phyloP scores from a whole-genome alignment of 2,113 vertebrate species.

The Tamias sibiricus region DNA sequence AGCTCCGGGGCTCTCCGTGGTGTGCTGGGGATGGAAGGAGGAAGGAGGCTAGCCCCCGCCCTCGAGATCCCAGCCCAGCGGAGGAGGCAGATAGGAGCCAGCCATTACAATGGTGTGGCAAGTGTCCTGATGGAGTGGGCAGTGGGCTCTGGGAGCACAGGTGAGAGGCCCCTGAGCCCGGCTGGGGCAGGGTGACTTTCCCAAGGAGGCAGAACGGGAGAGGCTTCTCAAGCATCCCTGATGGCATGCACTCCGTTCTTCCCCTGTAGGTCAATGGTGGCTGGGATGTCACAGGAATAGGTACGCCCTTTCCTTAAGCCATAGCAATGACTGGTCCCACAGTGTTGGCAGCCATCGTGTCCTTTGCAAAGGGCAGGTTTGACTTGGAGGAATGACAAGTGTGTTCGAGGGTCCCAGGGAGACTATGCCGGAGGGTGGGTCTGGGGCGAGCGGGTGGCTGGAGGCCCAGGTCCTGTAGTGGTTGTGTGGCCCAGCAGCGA shows the following conservation, averaged over 20 bases:
- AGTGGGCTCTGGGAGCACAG: neutral
- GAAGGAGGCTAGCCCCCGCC: neutral
- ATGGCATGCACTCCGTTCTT: neutral
- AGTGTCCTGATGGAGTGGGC: neutral
- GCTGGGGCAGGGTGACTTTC: neutral
- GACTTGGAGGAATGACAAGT: rapidly evolving
- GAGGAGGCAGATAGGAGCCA: neutral
- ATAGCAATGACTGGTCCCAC: rapidly evolving
- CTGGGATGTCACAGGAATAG: neutral
- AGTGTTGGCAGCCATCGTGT: neutral
- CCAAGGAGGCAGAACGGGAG: neutral
- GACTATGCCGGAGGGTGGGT: too few species aligned
- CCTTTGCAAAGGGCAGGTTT: neutral
- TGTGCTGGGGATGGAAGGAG: neutral
- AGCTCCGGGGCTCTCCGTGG: neutral
- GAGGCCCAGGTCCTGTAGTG: rapidly evolving
- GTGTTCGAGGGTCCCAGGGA: neutral
- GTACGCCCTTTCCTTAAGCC: neutral
- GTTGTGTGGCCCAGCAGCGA: too few species aligned
- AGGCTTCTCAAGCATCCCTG: neutral
- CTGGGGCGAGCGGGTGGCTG: rapidly evolving
- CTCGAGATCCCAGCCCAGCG: neutral
- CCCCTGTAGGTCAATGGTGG: neutral
- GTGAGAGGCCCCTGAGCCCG: too few species aligned
- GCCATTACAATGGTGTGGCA: neutral